Conservation (phyloP, 2,113 vertebrate species). For the Esox niger region DNA sequence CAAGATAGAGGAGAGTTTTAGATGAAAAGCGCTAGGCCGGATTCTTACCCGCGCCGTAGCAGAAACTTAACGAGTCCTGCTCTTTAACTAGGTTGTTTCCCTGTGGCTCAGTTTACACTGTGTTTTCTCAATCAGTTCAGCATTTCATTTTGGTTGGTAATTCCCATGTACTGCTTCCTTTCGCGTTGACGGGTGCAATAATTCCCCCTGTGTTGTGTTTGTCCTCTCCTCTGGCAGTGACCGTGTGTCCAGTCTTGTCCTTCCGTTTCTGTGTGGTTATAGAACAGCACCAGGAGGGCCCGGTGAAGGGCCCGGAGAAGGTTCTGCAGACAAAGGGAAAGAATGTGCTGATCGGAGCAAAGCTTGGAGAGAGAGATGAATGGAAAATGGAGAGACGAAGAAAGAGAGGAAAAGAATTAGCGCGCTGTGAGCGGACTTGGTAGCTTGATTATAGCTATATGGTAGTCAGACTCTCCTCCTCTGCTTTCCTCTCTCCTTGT, state of each 20-base stretch:
- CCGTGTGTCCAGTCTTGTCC: constrained; percentile 11
- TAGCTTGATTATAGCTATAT: not conserved
- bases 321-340: constrained; percentile 59
- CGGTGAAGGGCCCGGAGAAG: constrained; percentile 56
- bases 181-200: not conserved
- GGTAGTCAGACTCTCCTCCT: constrained; percentile 14
- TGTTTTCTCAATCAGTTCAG: not conserved
- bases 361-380: constrained; percentile 12
- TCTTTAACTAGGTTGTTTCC: too few species aligned
- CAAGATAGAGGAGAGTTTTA: too few species aligned
- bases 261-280: constrained; percentile 32
- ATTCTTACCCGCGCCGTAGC: too few species aligned
- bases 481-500: constrained; percentile 4
- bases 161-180: too few species aligned
- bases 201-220: not conserved
- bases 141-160: not conserved
- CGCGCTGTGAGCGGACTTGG: constrained; percentile 29
- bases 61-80: not conserved
- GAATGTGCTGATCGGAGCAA: constrained; percentile 64
- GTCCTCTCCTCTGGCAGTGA: not conserved
- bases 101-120: not conserved
- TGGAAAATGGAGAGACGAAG: too few species aligned
- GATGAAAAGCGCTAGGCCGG: too few species aligned
- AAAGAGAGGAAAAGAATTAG: constrained; percentile 6
- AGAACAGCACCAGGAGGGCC: constrained; percentile 52